Conservation (phyloP, 2,113 vertebrate species). For the Mustela nigripes region DNA sequence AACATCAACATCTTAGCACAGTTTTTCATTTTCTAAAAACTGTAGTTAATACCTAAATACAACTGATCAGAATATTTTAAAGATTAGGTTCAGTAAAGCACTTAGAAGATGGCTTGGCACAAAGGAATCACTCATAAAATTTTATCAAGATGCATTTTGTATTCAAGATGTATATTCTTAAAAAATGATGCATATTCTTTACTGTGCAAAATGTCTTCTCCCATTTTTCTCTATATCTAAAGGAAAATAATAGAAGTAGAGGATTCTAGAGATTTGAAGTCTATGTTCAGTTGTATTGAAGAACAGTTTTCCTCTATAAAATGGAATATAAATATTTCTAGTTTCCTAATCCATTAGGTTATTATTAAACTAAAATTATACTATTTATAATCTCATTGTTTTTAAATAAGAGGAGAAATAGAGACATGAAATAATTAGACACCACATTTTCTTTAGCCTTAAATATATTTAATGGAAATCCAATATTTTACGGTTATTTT, state of each 20-base stretch:
- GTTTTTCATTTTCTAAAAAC: background rate
- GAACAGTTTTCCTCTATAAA: background rate
- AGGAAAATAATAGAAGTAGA: background rate
- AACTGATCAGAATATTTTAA: background rate
- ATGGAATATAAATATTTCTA: background rate
- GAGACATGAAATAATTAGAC: background rate
- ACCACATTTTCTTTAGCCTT: background rate
- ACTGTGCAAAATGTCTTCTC: background rate
- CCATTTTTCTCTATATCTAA: background rate
- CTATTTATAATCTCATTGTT: background rate
- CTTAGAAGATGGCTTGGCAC: background rate
- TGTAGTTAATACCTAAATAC: background rate
- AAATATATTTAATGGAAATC: background rate
- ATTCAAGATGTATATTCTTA: background rate
- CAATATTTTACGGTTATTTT: background rate
- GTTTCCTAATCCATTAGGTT: background rate
- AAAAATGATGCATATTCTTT: background rate
- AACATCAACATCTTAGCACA: background rate
- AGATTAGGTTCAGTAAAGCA: background rate
- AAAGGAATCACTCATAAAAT: background rate
- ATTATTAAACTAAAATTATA: background rate
- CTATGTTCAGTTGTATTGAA: background rate
- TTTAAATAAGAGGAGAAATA: background rate
- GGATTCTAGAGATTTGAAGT: background rate
- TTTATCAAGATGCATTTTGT: background rate